These are phyloP conservation scores for Tragelaphus strepsiceros DNA, from an alignment of 2,113 vertebrate species.

Conservation along the genomic window DNA sequence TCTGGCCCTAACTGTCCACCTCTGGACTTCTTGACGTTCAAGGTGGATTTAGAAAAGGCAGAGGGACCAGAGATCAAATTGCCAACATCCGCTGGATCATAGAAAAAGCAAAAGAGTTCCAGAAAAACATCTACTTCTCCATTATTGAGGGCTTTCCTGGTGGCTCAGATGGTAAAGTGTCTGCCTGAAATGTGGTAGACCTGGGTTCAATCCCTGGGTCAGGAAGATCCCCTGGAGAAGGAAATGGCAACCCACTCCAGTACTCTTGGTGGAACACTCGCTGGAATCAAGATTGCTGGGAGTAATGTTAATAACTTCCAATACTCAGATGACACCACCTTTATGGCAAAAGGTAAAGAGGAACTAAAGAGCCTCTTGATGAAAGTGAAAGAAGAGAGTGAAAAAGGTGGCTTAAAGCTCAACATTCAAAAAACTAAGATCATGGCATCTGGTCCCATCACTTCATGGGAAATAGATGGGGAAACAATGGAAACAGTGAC, in stretches of 20 bases:
- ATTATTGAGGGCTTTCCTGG: not conserved
- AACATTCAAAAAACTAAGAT: not conserved
- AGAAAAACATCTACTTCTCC: not conserved
- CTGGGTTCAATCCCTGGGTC: not conserved
- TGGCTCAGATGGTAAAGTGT: not conserved
- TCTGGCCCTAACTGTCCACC: no score
- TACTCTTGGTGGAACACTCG: not conserved
- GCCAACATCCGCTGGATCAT: rapidly evolving
- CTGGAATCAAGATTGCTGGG: not conserved
- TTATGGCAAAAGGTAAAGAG: not conserved
- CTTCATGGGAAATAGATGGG: not conserved
- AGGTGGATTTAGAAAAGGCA: not conserved
- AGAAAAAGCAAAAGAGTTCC: not conserved
- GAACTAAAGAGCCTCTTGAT: not conserved
- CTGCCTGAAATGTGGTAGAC: not conserved
- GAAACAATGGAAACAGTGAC: not conserved
- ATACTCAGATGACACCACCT: not conserved
- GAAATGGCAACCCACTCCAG: not conserved
- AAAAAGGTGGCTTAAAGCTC: not conserved
- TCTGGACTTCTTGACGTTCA: not conserved
- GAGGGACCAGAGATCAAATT: not conserved
- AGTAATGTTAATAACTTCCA: not conserved
- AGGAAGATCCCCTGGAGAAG: not conserved
- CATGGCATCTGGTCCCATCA: not conserved
- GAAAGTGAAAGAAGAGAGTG: not conserved